Conservation (phyloP, 2,113 vertebrate species). For the Prochilodus magdalenae region DNA sequence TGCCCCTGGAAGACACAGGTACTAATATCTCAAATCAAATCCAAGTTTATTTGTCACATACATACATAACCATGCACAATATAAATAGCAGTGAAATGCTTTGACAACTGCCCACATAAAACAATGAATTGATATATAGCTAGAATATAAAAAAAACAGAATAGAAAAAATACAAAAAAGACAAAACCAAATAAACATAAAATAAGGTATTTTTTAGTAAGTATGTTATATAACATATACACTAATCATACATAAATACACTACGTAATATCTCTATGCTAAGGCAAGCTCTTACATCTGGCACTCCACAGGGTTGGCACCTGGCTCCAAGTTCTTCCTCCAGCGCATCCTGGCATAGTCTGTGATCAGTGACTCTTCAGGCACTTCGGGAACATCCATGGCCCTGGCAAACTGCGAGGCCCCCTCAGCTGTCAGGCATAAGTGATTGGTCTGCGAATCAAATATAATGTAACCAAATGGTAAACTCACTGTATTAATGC, state of each 20-base stretch:
- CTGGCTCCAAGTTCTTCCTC: slow-evolving; percentile 76
- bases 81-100: too few species aligned
- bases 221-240: too few species aligned
- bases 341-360: slow-evolving; percentile 83
- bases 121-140: too few species aligned
- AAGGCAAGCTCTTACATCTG: slow-evolving; percentile 77
- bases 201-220: too few species aligned
- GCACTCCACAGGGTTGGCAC: slow-evolving; percentile 73
- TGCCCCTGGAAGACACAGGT: slow-evolving; percentile 73
- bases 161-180: too few species aligned
- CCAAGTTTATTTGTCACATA: too few species aligned
- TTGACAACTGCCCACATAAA: too few species aligned
- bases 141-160: too few species aligned
- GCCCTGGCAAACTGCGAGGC: slow-evolving; percentile 84
- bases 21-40: too few species aligned
- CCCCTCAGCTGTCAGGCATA: slow-evolving; percentile 85
- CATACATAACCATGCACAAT: too few species aligned
- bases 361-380: slow-evolving; percentile 85
- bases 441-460: slow-evolving; percentile 82
- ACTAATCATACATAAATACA: too few species aligned
- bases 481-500: not conserved
- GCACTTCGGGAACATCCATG: slow-evolving; percentile 82
- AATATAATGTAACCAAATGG: slow-evolving; percentile 18
- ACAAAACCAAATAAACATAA: too few species aligned
- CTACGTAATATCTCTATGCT: not conserved